Percentiles rank a stretch among this genome's conserved stretches.
phyloP scores from a whole-genome alignment of 2,888 invertebrate species.

The Coremacera marginata region DNA sequence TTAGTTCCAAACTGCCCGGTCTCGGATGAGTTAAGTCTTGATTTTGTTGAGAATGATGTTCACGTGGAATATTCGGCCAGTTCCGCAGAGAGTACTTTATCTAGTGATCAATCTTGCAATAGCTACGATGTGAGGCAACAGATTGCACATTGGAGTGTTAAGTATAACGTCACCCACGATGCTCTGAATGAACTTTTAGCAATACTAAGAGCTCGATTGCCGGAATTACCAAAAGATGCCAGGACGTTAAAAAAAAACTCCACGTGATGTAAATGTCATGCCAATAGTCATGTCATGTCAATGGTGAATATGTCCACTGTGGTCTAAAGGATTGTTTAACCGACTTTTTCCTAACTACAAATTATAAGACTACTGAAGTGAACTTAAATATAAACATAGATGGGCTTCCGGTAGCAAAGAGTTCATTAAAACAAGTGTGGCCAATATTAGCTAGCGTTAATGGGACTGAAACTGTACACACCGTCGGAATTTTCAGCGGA shows the following conservation, averaged over 20 bases:
- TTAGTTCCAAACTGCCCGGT: too few species aligned
- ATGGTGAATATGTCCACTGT: constrained; percentile 1
- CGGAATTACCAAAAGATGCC: constrained; percentile 34
- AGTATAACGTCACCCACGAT: constrained; percentile 33
- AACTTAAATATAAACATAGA: too few species aligned
- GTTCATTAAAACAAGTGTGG: too few species aligned
- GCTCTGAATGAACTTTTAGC: constrained; percentile 31
- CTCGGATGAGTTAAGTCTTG: too few species aligned
- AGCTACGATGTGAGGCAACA: background rate
- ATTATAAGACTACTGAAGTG: too few species aligned
- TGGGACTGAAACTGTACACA: too few species aligned
- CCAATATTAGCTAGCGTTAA: too few species aligned
- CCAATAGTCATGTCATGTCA: too few species aligned
- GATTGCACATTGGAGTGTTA: constrained; percentile 36
- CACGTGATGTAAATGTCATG: constrained; percentile 24
- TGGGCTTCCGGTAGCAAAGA: too few species aligned
- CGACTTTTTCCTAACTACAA: too few species aligned
- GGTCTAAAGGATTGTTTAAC: constrained; percentile 38
- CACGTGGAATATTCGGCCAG: background rate
- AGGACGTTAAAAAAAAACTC: constrained; percentile 39
- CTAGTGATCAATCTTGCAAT: background rate
- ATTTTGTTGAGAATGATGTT: too few species aligned
- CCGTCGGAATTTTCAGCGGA: too few species aligned
- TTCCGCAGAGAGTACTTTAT: background rate
- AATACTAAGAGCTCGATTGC: constrained; percentile 25